A percentile compares a stretch with the other conserved stretches of the same genome.
Conservation (phyloP, 2,113 vertebrate species). For the Scytalopus superciliaris region DNA sequence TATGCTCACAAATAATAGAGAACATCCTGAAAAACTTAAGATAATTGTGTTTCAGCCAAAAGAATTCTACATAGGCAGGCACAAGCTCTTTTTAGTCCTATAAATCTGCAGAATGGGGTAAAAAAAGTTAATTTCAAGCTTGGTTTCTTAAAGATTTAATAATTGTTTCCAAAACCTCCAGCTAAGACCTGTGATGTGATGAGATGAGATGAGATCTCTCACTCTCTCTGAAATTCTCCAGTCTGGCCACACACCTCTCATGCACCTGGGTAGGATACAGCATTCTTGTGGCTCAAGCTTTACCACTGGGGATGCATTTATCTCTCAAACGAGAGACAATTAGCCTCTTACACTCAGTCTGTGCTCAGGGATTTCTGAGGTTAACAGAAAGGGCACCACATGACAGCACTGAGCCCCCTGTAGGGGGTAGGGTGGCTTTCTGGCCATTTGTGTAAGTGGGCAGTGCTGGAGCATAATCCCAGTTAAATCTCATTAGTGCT, state of each 20-base stretch:
- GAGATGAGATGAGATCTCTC: not conserved
- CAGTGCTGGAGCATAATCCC: constrained; percentile 47
- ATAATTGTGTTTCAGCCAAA: not conserved
- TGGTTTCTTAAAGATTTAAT: not conserved
- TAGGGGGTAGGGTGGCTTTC: constrained; percentile 12
- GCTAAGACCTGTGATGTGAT: not conserved
- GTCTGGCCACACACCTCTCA: not conserved
- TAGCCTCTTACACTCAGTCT: constrained; percentile 33
- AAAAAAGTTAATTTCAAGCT: not conserved
- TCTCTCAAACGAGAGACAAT: not conserved
- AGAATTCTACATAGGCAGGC: not conserved
- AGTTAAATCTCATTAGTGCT: constrained; percentile 58
- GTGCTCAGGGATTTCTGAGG: constrained; percentile 50
- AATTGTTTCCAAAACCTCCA: not conserved
- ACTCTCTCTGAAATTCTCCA: not conserved
- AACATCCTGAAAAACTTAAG: not conserved
- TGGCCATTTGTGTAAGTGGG: constrained; percentile 59
- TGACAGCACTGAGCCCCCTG: not conserved
- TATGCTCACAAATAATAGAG: not conserved
- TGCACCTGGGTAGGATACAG: not conserved
- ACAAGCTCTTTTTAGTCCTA: not conserved
- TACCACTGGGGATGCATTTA: not conserved
- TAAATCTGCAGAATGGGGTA: not conserved
- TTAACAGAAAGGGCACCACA: constrained; percentile 37
- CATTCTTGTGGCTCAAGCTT: not conserved